Evolutionary conservation across 2,888 invertebrate species (phyloP), one percentile per base, ranked within the genome.

Genomic region (Cetonia aurata): DNA sequence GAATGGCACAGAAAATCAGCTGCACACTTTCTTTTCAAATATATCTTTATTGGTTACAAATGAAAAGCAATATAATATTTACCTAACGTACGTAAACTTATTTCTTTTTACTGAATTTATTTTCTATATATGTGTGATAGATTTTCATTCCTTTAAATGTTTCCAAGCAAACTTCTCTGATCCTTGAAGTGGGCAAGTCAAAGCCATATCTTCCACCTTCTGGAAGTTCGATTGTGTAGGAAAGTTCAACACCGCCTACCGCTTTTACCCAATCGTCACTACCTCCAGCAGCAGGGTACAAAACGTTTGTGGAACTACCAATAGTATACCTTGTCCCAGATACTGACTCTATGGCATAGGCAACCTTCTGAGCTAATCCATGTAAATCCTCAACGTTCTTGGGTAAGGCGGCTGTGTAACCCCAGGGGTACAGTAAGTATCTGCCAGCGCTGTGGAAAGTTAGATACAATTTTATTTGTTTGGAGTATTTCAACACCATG

Each of bases 361-460:
- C 85, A 80, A 86, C 86, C 0, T 78, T 77, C 0, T 83, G 75
- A 0, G 85, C 87, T 8, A 87, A 84, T 0, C 78, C 75, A 8
- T 86, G 84, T 1, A 89, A 83, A 52, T 80, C 81, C 0, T 85
- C 80, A 1, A 83, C 86, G 67, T 89, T 86, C 0, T 80, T 79
- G 4, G 89, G 89, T 0, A 84, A 80, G 0, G 79, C 80, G 53
- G 85, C 84, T 33, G 88, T 87, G 74, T 87, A 90, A 1, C 91
- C 91, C 90, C 90, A 92, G 0, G 91, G 89, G 77, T 91, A 91
- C 3, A 92, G 79, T 37, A 92, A 82, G 81, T 89, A 90, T 74
- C 89, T 87, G n/a, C 93, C 93, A 77, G 88, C 93, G 10, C 93
- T 91, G 79, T 95, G 95, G 74, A 94, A 84, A 0, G 92, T 90